Conservation (phyloP, 2,797 vertebrate species). For the Enteromius viviparus region DNA sequence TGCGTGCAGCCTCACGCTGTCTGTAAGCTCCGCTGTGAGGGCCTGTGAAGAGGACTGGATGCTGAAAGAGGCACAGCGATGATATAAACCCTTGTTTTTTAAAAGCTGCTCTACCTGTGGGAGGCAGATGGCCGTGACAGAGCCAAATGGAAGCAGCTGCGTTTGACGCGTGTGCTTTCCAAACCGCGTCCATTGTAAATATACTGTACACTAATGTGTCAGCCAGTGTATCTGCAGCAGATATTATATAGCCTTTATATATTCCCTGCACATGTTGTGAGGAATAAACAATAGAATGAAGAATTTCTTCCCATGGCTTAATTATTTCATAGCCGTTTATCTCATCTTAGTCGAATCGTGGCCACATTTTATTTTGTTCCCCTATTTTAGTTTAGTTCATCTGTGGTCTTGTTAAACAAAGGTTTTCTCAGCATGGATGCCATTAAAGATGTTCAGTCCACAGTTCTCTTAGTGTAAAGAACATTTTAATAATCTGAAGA, state of each 20-base stretch:
- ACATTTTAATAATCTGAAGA: no score
- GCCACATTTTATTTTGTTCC: background rate
- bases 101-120: slow-evolving; percentile 4
- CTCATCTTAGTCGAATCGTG: background rate
- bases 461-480: background rate
- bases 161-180: background rate
- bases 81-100: background rate
- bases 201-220: no score
- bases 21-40: background rate
- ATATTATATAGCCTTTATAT: background rate
- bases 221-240: background rate
- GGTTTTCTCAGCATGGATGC: no score
- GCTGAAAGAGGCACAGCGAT: slow-evolving; percentile 14
- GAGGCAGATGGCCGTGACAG: slow-evolving; percentile 31
- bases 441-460: background rate
- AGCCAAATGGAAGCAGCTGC: slow-evolving; percentile 5
- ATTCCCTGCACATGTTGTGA: background rate
- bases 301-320: background rate
- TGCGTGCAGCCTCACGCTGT: background rate
- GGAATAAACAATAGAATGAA: no score
- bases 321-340: background rate
- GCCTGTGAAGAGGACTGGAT: background rate
- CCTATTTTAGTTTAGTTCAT: background rate
- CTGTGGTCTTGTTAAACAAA: background rate
- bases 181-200: background rate